These are phyloP conservation scores for Euthynnus affinis DNA, from an alignment of 2,797 vertebrate genomes.

Conservation along the genomic window DNA sequence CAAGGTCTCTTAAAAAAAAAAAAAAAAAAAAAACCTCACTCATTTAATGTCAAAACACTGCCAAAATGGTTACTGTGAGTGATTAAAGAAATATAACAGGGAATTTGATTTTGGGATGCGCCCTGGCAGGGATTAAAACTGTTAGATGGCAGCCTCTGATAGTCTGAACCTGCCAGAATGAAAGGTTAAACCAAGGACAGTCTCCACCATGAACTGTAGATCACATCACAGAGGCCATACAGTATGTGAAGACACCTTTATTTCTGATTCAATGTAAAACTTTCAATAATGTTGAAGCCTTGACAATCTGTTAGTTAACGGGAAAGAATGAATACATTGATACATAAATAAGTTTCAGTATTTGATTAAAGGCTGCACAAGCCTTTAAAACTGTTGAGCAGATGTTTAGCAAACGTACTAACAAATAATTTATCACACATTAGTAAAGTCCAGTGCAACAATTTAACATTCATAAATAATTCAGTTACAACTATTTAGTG, in stretches of 20 bases:
- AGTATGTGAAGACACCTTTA: not conserved
- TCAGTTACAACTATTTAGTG: not conserved
- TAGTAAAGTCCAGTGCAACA: conserved; percentile 14
- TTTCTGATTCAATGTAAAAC: not conserved
- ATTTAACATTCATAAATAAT: conserved; percentile 25
- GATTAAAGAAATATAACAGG: conserved; percentile 38
- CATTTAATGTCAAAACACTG: conserved; percentile 10
- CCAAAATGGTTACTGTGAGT: conserved; percentile 9
- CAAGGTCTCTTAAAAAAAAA: not conserved
- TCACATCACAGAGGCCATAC: conserved; percentile 4
- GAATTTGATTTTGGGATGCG: conserved; percentile 33
- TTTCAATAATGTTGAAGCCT: not conserved
- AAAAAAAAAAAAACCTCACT: not conserved
- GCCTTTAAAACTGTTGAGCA: not conserved
- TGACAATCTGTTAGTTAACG: not conserved
- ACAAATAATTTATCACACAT: conserved; percentile 8
- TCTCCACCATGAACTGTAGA: not conserved
- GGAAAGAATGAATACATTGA: no score
- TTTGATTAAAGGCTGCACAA: conserved; percentile 15
- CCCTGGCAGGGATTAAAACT: conserved; percentile 40
- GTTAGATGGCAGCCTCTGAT: conserved; percentile 48
- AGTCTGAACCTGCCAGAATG: conserved; percentile 28
- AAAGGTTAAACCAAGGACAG: conserved; percentile 32
- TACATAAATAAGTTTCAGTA: not conserved
- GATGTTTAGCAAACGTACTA: conserved; percentile 6